Conservation (phyloP, 2,888 invertebrate species). For the Ophonus ardosiacus region DNA sequence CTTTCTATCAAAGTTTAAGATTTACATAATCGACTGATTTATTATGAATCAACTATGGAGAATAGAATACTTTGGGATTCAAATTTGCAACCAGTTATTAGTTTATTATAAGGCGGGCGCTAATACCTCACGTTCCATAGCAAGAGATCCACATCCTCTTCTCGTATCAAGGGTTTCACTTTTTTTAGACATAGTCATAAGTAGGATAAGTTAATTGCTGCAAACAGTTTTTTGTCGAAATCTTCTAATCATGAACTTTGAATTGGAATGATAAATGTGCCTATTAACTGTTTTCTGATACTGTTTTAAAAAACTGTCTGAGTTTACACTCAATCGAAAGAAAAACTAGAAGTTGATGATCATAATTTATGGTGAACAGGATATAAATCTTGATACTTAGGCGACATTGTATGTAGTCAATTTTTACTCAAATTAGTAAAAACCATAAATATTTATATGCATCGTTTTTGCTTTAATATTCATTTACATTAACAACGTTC, state of each 20-base stretch:
- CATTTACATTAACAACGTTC: not conserved
- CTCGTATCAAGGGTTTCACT: constrained; percentile 31
- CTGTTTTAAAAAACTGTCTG: not conserved
- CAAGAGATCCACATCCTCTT: not conserved
- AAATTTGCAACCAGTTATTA: not conserved
- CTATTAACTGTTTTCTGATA: constrained; percentile 3
- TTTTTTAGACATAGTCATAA: not conserved
- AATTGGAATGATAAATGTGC: constrained; percentile 30
- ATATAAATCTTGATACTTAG: not conserved
- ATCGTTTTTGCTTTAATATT: not conserved
- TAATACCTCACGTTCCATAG: not conserved
- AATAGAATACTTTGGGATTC: not conserved
- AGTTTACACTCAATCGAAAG: not conserved
- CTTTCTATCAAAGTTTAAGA: not conserved
- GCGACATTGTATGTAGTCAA: not conserved
- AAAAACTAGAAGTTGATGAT: constrained; percentile 7
- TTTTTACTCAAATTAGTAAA: not conserved
- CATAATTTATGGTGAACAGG: constrained; percentile 12
- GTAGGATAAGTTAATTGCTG: constrained; percentile 34
- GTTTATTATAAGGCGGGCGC: not conserved
- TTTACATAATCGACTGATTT: not conserved
- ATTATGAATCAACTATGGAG: not conserved
- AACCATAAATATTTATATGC: not conserved
- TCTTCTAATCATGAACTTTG: constrained; percentile 31
- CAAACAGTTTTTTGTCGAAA: constrained; percentile 12